phyloP scores from a whole-genome alignment of 2,113 vertebrate genomes.

The Platysteira castanea region DNA sequence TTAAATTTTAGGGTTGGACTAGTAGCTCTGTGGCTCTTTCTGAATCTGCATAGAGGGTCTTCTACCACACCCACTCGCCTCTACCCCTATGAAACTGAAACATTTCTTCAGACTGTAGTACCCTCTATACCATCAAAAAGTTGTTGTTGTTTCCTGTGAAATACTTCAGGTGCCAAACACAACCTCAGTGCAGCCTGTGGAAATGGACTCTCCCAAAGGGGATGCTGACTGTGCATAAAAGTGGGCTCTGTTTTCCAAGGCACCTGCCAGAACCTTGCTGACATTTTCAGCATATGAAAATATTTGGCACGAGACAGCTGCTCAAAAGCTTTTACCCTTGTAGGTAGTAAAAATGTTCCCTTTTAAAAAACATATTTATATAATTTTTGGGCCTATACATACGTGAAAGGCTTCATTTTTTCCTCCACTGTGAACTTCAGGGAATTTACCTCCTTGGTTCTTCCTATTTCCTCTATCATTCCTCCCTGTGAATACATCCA shows the following conservation, averaged over 20 bases:
- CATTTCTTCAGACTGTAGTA: not conserved
- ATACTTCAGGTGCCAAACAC: slow-evolving; percentile 45
- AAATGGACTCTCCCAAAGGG: slow-evolving; percentile 22
- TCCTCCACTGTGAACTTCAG: not conserved
- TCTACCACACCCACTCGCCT: not conserved
- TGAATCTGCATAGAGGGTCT: not conserved
- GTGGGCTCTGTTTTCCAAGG: slow-evolving; percentile 25
- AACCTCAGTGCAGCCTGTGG: not conserved
- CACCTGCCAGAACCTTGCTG: slow-evolving; percentile 45
- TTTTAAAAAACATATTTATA: not conserved
- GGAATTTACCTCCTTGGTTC: not conserved
- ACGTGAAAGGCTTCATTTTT: slow-evolving; percentile 34
- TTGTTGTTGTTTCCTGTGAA: slow-evolving; percentile 42
- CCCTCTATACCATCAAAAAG: not conserved
- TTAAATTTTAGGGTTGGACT: not conserved
- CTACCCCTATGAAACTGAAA: not conserved
- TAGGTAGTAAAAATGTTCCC: slow-evolving; percentile 20
- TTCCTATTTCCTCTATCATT: slow-evolving; percentile 10
- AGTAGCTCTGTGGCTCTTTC: not conserved
- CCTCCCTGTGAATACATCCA: not conserved
- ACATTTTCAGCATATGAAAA: slow-evolving; percentile 46
- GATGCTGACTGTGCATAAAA: slow-evolving; percentile 12
- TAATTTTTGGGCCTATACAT: not conserved
- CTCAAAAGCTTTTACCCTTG: slow-evolving; percentile 16
- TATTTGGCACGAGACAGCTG: slow-evolving; percentile 38